Base-by-base conservation (phyloP, 2,113 vertebrate genomes). In the Struthidea cinerea region DNA sequence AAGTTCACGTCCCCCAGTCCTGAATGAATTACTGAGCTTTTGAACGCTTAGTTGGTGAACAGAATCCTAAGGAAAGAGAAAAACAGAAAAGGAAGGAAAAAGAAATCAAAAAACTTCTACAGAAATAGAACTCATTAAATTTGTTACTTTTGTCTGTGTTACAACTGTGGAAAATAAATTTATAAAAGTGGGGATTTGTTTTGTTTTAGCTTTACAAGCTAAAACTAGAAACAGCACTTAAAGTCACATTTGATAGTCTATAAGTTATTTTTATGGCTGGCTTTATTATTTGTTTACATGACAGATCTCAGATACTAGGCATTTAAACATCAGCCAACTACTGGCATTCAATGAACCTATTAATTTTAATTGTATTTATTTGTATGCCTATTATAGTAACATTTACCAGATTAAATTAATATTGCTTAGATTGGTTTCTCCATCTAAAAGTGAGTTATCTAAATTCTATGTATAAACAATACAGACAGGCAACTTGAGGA, bases 351-450 rank as follows among this genome's bases (percentile, higher is more conserved):
- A 2, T 77, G 83, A 42, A 82, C 33, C 67, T 90, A 47, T 91
- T 85, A 74, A 55, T 87, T 96, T 91, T 85, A 81, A 89, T 88
- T 92, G 39, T 56, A 57, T 80, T 87, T 95, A 83, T 91, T 90
- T 88, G 14, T 61, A 73, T 84, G 67, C 27, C 61, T 93, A 64
- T 60, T 82, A 76, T 39, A 77, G 49, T 65, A 56, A n/a, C 39
- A 88, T 79, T 84, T 90, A 63, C 44, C 32, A 42, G 27, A 27
- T 79, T 8, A 84, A 91, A 94, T 83, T 88, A 94, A 78, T 90
- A 74, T n/a, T 77, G 33, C 55, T 79, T 78, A 63, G 23, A 74
- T 75, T 93, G 49, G 75, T 78, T 93, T 94, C 69, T 78, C 9
- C 33, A 39, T 90, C 32, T 90, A 53, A 76, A 91, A 90, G 27